These are phyloP conservation scores for Ammospiza maritima DNA, from an alignment of 2,797 vertebrate genomes.

Conservation along the genomic window DNA sequence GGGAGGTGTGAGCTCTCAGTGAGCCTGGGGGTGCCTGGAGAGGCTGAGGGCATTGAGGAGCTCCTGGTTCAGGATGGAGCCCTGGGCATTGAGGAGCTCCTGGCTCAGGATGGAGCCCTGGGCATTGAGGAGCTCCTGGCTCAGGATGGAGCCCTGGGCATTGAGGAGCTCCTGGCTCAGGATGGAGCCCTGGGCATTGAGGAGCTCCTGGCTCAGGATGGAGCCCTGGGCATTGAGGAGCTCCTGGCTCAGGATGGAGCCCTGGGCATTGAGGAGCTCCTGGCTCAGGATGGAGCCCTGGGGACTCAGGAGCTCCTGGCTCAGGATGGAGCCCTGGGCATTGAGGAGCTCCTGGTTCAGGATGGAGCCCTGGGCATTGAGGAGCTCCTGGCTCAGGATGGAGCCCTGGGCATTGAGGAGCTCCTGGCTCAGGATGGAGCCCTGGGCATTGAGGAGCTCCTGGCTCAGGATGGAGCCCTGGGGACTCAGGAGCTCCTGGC, in stretches of 20 bases:
- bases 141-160: too few species aligned
- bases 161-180: too few species aligned
- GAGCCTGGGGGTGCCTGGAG: neutral
- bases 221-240: too few species aligned
- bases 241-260: neutral
- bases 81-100: too few species aligned
- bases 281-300: too few species aligned
- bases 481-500: too few species aligned
- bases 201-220: neutral
- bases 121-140: neutral
- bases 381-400: neutral
- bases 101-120: too few species aligned
- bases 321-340: too few species aligned
- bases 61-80: too few species aligned
- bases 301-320: neutral
- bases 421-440: neutral
- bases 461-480: too few species aligned
- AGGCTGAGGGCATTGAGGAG: neutral
- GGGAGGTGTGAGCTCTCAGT: neutral
- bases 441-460: accelerated
- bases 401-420: too few species aligned
- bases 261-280: neutral
- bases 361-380: accelerated
- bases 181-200: neutral
- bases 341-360: too few species aligned